phyloP scores from a whole-genome alignment of 2,888 invertebrate species.

The Ormia ochracea region DNA sequence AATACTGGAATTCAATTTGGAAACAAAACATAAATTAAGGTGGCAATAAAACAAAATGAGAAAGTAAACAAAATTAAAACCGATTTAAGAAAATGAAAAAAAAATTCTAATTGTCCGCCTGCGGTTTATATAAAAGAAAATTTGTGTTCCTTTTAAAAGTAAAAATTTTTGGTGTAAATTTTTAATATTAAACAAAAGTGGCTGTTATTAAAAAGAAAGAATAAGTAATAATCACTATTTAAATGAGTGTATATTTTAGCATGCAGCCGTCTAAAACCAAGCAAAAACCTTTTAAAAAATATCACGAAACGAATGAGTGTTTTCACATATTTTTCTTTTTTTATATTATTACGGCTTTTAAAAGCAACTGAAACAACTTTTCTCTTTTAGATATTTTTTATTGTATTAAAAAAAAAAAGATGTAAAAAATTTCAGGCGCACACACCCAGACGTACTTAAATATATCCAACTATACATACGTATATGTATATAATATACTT shows the following conservation, averaged over 20 bases:
- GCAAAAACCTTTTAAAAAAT: conserved; percentile 52
- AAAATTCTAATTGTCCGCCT: too few species aligned
- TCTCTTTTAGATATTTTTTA: conserved; percentile 25
- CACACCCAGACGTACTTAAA: too few species aligned
- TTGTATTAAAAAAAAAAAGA: conserved; percentile 31
- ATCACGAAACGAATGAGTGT: conserved; percentile 18
- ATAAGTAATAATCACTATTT: conserved; percentile 17
- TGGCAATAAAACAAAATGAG: background rate
- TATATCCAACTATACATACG: too few species aligned
- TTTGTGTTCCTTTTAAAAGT: background rate
- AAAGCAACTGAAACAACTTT: conserved; percentile 50
- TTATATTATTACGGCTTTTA: conserved; percentile 54
- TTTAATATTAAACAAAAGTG: background rate
- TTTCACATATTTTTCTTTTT: conserved; percentile 47
- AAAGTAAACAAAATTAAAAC: background rate
- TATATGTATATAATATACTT: too few species aligned
- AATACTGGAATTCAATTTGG: conserved; percentile 29
- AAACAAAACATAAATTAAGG: conserved; percentile 34
- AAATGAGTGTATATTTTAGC: background rate
- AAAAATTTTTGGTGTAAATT: background rate
- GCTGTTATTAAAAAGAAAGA: background rate
- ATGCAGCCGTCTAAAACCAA: conserved; percentile 29
- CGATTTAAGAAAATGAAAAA: background rate
- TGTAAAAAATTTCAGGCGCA: conserved; percentile 34
- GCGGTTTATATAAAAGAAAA: background rate